These are phyloP conservation scores for Orthosia gothica DNA, from an alignment of 2,888 invertebrate species.

Conservation along the genomic window DNA sequence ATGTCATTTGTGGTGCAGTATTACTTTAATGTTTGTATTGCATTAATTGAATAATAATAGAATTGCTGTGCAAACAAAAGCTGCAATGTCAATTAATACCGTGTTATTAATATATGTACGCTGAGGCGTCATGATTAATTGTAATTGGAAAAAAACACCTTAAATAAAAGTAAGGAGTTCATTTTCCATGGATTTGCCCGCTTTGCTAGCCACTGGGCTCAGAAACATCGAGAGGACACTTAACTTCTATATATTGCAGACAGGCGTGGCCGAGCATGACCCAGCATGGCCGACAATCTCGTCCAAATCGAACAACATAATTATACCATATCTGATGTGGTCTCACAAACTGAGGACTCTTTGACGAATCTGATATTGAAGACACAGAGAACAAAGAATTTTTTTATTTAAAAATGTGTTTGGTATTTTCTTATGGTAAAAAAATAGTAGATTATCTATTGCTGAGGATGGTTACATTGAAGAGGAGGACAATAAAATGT, in stretches of 20 bases:
- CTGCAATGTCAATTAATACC: neutral
- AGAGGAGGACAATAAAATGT: neutral
- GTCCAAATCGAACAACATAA: conserved; percentile 81
- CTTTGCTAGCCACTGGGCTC: neutral
- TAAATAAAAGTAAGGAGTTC: neutral
- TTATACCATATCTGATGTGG: conserved; percentile 81
- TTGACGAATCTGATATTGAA: conserved; percentile 17
- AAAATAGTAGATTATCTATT: no score
- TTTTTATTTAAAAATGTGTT: no score
- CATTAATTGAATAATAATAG: conserved; percentile 23
- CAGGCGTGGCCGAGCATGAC: conserved; percentile 46
- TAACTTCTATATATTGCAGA: conserved; percentile 68
- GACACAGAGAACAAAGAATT: no score
- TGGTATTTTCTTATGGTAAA: no score
- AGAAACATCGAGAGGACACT: conserved; percentile 64
- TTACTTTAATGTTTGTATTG: conserved; percentile 27
- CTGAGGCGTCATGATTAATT: neutral
- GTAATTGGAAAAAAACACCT: neutral
- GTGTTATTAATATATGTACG: conserved; percentile 3
- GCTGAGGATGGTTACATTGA: neutral
- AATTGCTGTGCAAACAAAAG: conserved; percentile 21
- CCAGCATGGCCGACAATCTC: conserved; percentile 52
- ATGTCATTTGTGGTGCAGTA: neutral
- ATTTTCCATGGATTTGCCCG: neutral
- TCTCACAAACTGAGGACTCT: conserved; percentile 75